Conservation (phyloP, 1,140 invertebrate genomes). For the Aporrectodea caliginosa region DNA sequence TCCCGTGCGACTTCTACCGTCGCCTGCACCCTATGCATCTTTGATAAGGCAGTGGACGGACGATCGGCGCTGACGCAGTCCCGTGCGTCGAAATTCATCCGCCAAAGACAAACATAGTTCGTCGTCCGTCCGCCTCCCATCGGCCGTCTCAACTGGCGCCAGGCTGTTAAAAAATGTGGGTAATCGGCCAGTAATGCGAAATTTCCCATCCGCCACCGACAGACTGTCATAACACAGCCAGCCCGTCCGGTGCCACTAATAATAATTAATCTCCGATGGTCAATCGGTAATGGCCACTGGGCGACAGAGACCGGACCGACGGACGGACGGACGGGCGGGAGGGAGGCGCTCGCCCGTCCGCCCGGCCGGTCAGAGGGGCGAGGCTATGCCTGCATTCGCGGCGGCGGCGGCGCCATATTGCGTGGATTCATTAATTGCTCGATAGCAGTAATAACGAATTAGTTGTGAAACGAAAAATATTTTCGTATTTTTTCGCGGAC, state of each 20-base stretch:
- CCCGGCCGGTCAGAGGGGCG: too few relatives aligned
- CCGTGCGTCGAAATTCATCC: neutral
- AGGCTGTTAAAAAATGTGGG: neutral
- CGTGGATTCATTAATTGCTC: neutral
- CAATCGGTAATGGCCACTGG: too few relatives aligned
- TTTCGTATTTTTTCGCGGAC: neutral
- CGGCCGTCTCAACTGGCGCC: neutral
- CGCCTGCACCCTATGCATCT: neutral
- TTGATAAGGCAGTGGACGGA: neutral
- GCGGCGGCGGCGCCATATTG: neutral
- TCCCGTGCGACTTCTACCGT: neutral
- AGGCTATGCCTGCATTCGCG: too few relatives aligned
- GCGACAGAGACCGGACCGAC: too few relatives aligned
- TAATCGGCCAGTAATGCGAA: neutral
- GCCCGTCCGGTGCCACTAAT: neutral
- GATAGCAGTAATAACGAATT: neutral
- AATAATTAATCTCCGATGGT: slow-evolving; percentile 1
- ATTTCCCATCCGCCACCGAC: neutral
- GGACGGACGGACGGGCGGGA: too few relatives aligned
- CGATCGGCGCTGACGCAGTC: neutral
- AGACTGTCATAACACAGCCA: neutral
- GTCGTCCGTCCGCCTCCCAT: neutral
- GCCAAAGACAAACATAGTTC: neutral
- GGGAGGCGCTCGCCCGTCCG: too few relatives aligned
- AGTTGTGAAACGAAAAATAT: neutral